Evolutionary conservation across 2,797 vertebrate genomes (phyloP).

Genomic region (Ceyx erithaca): DNA sequence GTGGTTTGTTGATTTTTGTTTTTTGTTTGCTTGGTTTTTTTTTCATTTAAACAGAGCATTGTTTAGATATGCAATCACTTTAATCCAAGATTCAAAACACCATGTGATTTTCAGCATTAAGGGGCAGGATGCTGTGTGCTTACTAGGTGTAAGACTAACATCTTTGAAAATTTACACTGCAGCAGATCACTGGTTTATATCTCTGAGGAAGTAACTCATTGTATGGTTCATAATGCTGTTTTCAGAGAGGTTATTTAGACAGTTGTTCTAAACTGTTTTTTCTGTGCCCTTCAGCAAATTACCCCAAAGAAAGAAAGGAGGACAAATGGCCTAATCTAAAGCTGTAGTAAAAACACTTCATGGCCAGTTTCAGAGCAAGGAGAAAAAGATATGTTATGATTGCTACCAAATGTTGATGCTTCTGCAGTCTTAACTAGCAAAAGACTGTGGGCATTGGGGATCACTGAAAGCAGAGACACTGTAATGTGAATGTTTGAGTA

Average conservation of each 20-base stretch:
- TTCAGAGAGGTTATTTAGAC: neutral
- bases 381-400: neutral
- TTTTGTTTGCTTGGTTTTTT: too few relatives aligned
- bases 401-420: neutral
- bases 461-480: neutral
- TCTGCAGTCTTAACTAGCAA: neutral
- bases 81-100: neutral
- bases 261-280: slow-evolving; percentile 3
- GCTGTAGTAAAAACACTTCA: neutral
- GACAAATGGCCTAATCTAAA: neutral
- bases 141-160: neutral
- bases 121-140: neutral
- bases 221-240: neutral
- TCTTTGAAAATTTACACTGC: neutral
- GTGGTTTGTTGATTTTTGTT: too few relatives aligned
- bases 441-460: neutral
- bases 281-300: neutral
- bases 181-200: neutral
- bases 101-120: neutral
- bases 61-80: neutral
- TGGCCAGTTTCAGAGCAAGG: neutral
- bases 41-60: neutral
- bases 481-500: neutral
- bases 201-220: neutral
- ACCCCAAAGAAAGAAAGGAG: neutral